A percentile compares a stretch with the other conserved stretches of the same genome.
phyloP scores from a whole-genome alignment of 2,888 invertebrate genomes.

The Tetragonula carbonaria region DNA sequence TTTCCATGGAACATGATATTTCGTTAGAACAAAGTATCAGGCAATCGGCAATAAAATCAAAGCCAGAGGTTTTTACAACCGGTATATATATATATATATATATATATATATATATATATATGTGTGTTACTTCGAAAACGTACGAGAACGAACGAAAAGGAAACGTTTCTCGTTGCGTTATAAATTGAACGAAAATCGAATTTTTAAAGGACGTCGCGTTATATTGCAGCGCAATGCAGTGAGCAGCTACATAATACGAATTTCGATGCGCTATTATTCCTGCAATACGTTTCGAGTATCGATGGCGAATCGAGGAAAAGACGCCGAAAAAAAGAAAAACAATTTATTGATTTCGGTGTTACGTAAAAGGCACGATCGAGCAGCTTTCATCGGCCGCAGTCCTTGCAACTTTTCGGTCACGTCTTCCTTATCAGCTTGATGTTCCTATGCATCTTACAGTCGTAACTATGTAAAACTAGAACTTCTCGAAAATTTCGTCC shows the following conservation, averaged over 20 bases:
- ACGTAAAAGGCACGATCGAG: constrained; percentile 46
- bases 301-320: not conserved
- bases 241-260: not conserved
- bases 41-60: not conserved
- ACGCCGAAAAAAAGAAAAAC: constrained; percentile 13
- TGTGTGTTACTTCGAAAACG: too few relatives aligned
- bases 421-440: not conserved
- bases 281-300: not conserved
- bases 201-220: constrained; percentile 35
- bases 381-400: constrained; percentile 13
- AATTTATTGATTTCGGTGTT: constrained; percentile 55
- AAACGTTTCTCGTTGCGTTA: not conserved
- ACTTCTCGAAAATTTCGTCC: not conserved
- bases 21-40: not conserved
- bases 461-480: not conserved
- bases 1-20: not conserved
- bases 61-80: not conserved
- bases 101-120: too few relatives aligned
- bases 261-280: not conserved
- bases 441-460: not conserved
- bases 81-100: too few relatives aligned
- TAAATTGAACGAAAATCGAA: not conserved
- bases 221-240: constrained; percentile 60
- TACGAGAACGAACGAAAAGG: not conserved
- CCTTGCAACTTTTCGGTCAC: constrained; percentile 20